Base-by-base conservation (phyloP, 37 sponge, comb jelly and placozoan species). In the Agelas oroides region DNA sequence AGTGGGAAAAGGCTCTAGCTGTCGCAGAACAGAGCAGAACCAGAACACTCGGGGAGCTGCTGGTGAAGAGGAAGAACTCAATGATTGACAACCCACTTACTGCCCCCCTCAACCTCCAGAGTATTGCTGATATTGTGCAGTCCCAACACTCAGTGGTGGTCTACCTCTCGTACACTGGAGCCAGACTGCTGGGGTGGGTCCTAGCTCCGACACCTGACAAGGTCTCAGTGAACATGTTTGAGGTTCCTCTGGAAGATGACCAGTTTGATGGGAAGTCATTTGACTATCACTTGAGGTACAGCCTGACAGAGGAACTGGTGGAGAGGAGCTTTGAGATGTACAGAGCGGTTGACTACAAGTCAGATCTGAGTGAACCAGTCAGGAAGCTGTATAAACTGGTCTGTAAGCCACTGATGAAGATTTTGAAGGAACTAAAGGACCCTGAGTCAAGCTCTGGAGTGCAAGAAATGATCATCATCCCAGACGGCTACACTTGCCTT, bases 41-140 rank as follows among this genome's bases (percentile, higher is more conserved):
- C 1, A 60, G 91, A 23, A 84, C 78, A 18, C 81, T 90, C 15
- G 86, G 91, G 37, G 91, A 90, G 61, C 60, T 90, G 23, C 46
- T 89, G 60, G 60, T 83, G 31, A 32, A 55, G 24, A 83, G 76
- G 69, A 82, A 63, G 33, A 32, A 23, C 28, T 35, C 12, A 6
- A 54, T 75, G 25, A 54, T 80, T 19, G 28, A 68, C 54, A n/a
- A 52, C 35, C 25, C 40, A 0, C 65, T 65, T 16, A 21, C 59
- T n/a, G 37, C 87, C 20, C 87, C 87, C n/a, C 70, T 84, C n/a
- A 37, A 1, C 28, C 37, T 76, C 2, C 24, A 39, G 34, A 53
- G 52, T 24, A 66, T 84, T 13, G 31, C 23, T 16, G 28, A 28
- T 23, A 75, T 76, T 40, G 77, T 84, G 21, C 1, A 67, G 36